Base-by-base conservation (phyloP, 2,797 vertebrate genomes). In the Poeciliopsis turneri region DNA sequence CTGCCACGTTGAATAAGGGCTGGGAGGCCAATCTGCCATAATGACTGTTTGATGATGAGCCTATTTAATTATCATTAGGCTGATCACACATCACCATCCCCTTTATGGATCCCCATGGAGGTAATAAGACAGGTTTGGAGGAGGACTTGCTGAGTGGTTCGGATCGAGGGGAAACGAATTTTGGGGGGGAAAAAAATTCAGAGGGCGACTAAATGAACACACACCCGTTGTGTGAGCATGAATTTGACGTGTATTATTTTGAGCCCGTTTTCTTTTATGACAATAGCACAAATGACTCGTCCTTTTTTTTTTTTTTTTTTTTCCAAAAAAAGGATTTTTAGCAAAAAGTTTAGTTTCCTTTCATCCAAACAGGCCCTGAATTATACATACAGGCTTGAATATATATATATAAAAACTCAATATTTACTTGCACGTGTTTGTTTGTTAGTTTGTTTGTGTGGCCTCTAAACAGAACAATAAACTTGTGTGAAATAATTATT, bases 31-130 rank as follows among this genome's bases (percentile, higher is more conserved):
- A 82, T 85, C 77, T 80, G 78, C 86, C 66, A 12, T 90, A 90
- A 90, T 86, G 80, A 89, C 77, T 88, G 82, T 87, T 90, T 92
- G 85, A 93, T 90, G 84, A 89, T 88, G 87, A 87, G 83, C 68
- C 86, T 75, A 84, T 92, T 90, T 87, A 82, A 90, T 94, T 92
- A 87, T 88, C 80, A 86, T 92, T 86, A 88, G 76, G 77, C 78
- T 69, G 70, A 88, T 86, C 85, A 71, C 78, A 87, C 88, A 83
- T 83, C 66, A 64, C 53, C 66, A 70, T 80, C 80, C 79, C 81
- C 69, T 89, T 91, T 89, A 90, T 87, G 77, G 86, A 79, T 83
- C 79, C 41, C 82, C 83, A 82, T 46, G 10, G 82, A 85, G 81
- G 28, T 57, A 78, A 91, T 90, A 72, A 80, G 75, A 73, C 66